Percentiles rank a stretch among this genome's conserved stretches.
Conservation (phyloP, 53 echinoderm and acorn worm genomes). For the Antedon mediterranea region DNA sequence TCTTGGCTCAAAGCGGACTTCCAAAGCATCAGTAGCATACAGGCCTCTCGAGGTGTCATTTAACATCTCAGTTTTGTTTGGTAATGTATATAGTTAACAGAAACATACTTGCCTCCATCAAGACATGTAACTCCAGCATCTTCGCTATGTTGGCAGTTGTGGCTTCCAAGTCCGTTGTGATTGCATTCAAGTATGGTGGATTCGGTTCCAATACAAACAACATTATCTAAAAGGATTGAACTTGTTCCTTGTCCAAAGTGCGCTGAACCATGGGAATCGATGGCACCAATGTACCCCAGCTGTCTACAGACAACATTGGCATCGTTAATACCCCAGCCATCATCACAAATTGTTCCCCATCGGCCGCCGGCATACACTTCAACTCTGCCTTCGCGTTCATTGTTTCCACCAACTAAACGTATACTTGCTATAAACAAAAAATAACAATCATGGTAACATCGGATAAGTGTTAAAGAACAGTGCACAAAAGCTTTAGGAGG, state of each 20-base stretch:
- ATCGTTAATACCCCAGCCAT: background rate
- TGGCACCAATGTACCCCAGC: background rate
- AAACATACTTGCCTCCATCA: background rate
- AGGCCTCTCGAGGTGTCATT: too few relatives aligned
- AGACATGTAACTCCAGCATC: background rate
- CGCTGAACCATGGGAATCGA: background rate
- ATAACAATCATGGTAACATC: too few relatives aligned
- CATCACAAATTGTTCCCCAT: slow-evolving; percentile 6
- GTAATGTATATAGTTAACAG: too few relatives aligned
- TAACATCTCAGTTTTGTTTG: too few relatives aligned
- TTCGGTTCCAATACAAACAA: background rate
- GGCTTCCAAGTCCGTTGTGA: background rate
- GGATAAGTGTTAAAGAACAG: too few relatives aligned
- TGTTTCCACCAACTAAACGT: background rate
- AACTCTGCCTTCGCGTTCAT: background rate
- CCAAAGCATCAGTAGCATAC: too few relatives aligned
- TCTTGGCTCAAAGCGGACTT: too few relatives aligned
- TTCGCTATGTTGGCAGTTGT: background rate
- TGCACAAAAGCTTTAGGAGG: too few relatives aligned
- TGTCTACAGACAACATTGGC: slow-evolving; percentile 1
- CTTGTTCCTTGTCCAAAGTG: background rate
- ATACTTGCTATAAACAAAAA: background rate
- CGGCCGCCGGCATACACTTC: background rate
- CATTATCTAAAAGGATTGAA: background rate
- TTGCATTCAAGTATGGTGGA: background rate